Conservation (phyloP, 2,797 vertebrate genomes). For the Tachyglossus aculeatus region DNA sequence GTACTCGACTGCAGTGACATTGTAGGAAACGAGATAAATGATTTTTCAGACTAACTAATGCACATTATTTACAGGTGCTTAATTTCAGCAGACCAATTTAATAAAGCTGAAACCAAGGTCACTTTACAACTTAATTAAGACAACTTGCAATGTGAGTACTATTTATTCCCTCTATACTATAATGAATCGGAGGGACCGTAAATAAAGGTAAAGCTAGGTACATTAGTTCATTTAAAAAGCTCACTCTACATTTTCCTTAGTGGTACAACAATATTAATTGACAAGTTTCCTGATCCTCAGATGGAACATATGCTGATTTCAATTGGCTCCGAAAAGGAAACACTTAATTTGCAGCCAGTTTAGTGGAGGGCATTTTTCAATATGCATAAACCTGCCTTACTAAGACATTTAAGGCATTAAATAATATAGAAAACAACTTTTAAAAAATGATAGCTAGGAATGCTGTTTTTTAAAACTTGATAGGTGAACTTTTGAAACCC, state of each 20-base stretch:
- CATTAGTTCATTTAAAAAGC: constrained; percentile 40
- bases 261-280: constrained; percentile 7
- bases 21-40: constrained; percentile 38
- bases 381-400: background rate
- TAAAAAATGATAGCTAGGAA: background rate
- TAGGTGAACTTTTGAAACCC: no score
- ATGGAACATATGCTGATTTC: constrained; percentile 24
- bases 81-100: constrained; percentile 66
- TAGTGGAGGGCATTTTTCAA: background rate
- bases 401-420: background rate
- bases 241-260: constrained; percentile 42
- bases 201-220: constrained; percentile 58
- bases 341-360: constrained; percentile 2
- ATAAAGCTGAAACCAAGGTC: constrained; percentile 66
- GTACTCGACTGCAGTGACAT: constrained; percentile 33
- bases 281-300: constrained; percentile 26
- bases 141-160: constrained; percentile 57
- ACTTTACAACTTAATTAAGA: constrained; percentile 67
- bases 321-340: constrained; percentile 9
- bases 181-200: constrained; percentile 60
- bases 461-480: background rate
- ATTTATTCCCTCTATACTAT: constrained; percentile 57
- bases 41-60: constrained; percentile 59
- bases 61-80: constrained; percentile 62
- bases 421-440: background rate